Percentiles rank a stretch among this genome's conserved stretches.
These are phyloP conservation scores for Amiota minor DNA, from an alignment of 2,888 invertebrate species.

Conservation along the genomic window DNA sequence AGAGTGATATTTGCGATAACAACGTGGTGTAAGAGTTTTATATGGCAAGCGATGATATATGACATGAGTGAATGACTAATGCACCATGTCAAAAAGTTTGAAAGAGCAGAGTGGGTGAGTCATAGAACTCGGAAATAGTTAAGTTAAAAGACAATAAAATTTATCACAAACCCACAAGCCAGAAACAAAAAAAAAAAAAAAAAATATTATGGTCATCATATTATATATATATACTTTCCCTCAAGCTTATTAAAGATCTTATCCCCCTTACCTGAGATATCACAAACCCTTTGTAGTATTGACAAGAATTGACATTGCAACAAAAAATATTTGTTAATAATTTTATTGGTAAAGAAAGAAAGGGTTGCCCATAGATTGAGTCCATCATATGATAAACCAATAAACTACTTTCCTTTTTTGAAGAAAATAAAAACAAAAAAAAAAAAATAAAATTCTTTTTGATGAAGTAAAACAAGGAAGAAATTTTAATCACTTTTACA, in stretches of 20 bases:
- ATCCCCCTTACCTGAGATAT: too few relatives aligned
- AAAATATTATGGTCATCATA: too few relatives aligned
- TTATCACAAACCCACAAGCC: slow-evolving; percentile 59
- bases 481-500: slow-evolving; percentile 43
- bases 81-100: slow-evolving; percentile 5
- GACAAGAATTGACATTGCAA: too few relatives aligned
- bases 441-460: slow-evolving; percentile 20
- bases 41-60: slow-evolving; percentile 44
- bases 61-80: slow-evolving; percentile 35
- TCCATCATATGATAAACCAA: not conserved
- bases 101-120: not conserved
- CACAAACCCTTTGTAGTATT: too few relatives aligned
- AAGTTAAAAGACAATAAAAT: slow-evolving; percentile 55
- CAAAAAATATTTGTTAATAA: too few relatives aligned
- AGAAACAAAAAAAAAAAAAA: slow-evolving; percentile 53
- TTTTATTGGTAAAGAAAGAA: too few relatives aligned
- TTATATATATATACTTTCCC: too few relatives aligned
- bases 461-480: slow-evolving; percentile 34
- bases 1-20: slow-evolving; percentile 5
- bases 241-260: too few relatives aligned
- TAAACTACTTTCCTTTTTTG: not conserved
- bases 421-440: not conserved
- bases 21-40: slow-evolving; percentile 33
- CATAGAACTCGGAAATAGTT: not conserved
- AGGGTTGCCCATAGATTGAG: not conserved